Percentiles rank a stretch among this genome's conserved stretches.
phyloP scores from a whole-genome alignment of 2,888 invertebrate genomes.

The Pachycephus smyrnensis region DNA sequence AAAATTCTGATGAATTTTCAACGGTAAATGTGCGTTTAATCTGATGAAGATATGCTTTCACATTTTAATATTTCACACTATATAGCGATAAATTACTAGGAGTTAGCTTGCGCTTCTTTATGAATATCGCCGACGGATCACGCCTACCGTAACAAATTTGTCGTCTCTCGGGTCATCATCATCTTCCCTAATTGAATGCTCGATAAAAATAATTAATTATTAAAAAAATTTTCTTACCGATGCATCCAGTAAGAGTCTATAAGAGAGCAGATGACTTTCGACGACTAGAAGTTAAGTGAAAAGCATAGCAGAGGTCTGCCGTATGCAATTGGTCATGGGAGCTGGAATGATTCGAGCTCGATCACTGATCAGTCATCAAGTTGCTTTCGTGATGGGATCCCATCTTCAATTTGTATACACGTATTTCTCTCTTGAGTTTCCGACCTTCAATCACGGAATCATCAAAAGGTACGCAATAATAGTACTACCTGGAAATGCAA shows the following conservation, averaged over 20 bases:
- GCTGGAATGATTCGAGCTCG: not conserved
- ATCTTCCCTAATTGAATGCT: not conserved
- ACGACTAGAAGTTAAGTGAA: not conserved
- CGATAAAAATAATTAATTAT: constrained; percentile 5
- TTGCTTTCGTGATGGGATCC: not conserved
- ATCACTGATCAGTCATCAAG: not conserved
- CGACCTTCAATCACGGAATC: not conserved
- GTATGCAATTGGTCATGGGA: not conserved
- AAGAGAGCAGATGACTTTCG: not conserved
- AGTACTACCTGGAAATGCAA: not conserved
- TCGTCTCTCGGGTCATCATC: not conserved
- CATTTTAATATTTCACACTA: not conserved
- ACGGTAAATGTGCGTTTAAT: not conserved
- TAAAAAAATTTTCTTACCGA: not conserved
- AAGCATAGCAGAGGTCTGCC: constrained; percentile 1
- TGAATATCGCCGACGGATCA: not conserved
- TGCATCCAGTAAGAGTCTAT: not conserved
- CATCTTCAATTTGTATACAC: not conserved
- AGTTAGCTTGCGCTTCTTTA: not conserved
- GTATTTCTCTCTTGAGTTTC: not conserved
- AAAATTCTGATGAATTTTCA: not conserved
- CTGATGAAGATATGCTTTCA: not conserved
- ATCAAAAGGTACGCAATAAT: not conserved
- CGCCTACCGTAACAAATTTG: not conserved
- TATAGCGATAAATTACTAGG: not conserved